Evolutionary conservation across 2,888 invertebrate species (phyloP).

Genomic region (Julus scanicus): DNA sequence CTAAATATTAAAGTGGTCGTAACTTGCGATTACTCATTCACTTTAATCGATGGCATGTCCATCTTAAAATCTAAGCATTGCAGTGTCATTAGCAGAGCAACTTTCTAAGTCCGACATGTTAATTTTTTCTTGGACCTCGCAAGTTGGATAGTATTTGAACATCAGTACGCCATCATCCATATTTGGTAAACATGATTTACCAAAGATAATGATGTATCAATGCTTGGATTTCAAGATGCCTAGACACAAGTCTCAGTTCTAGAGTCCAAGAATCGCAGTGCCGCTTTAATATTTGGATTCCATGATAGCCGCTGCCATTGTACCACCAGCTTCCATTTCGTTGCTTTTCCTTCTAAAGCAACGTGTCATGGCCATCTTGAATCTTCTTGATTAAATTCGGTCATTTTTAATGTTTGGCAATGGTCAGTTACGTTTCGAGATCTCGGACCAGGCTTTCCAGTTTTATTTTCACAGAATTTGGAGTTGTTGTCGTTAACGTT

Average conservation of each 20-base stretch:
- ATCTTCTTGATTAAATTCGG: not conserved
- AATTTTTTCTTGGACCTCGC: too few species aligned
- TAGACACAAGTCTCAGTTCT: too few species aligned
- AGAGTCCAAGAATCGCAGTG: too few species aligned
- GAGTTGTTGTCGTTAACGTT: not conserved
- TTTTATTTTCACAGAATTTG: not conserved
- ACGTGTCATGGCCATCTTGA: not conserved
- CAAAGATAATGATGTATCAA: not conserved
- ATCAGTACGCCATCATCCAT: not conserved
- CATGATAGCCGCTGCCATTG: not conserved
- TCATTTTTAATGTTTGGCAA: not conserved
- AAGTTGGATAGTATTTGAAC: not conserved
- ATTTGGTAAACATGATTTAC: not conserved
- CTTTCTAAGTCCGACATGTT: too few species aligned
- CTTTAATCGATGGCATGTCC: too few species aligned
- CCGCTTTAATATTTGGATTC: not conserved
- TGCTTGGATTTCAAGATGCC: conserved; percentile 8
- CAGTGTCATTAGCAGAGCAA: too few species aligned
- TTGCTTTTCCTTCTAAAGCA: not conserved
- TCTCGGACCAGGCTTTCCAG: not conserved
- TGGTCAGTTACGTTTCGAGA: not conserved
- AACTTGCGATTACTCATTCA: too few species aligned
- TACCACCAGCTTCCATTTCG: not conserved
- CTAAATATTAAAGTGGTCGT: too few species aligned
- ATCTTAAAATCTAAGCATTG: too few species aligned